phyloP scores from a whole-genome alignment of 2,797 vertebrate genomes.

The Anguilla megastoma region DNA sequence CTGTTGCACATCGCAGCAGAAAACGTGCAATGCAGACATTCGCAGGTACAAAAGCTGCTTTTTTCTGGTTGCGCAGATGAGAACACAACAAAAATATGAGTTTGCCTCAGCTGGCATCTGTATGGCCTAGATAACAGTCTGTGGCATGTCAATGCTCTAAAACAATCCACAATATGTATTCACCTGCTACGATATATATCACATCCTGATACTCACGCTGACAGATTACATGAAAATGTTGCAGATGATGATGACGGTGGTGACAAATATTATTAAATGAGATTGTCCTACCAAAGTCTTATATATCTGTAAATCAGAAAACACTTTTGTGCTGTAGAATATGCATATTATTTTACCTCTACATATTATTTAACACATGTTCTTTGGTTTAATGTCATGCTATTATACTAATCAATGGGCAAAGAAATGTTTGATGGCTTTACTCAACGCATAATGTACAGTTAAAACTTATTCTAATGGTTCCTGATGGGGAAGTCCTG shows the following conservation, averaged over 20 bases:
- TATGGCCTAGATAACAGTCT: not conserved
- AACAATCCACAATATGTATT: not conserved
- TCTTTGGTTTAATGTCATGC: no score
- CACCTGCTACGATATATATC: not conserved
- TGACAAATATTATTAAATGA: not conserved
- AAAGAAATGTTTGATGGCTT: no score
- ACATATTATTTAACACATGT: no score
- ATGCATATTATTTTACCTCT: no score
- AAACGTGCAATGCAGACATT: not conserved
- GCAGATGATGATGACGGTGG: not conserved
- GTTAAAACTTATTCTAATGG: no score
- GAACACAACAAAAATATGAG: not conserved
- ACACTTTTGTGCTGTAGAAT: no score
- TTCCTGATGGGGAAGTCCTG: no score
- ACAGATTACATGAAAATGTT: not conserved
- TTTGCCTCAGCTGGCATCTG: not conserved
- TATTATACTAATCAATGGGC: no score
- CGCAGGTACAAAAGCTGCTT: not conserved
- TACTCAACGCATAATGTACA: no score
- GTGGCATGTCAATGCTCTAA: not conserved
- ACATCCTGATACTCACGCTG: not conserved
- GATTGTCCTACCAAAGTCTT: not conserved
- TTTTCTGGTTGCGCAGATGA: not conserved
- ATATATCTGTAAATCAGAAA: no score
- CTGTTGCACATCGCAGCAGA: not conserved